A percentile compares a stretch with the other conserved stretches of the same genome.
Conservation (phyloP, 2,888 invertebrate species). For the Euspilapteryx auroguttella region DNA sequence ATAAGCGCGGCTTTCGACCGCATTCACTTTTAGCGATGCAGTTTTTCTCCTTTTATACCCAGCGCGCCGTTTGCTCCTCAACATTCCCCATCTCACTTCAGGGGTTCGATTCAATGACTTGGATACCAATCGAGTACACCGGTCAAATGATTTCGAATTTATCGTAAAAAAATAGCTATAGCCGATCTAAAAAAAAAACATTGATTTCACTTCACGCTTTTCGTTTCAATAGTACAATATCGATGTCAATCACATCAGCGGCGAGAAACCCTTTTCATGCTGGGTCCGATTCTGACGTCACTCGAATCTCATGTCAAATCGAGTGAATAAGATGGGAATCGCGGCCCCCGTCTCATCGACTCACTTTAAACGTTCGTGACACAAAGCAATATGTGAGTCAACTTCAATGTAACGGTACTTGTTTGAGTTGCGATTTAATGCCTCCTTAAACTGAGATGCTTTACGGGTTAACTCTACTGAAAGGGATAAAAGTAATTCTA, state of each 20-base stretch:
- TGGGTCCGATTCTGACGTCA: too few species aligned
- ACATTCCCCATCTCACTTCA: slow-evolving; percentile 39
- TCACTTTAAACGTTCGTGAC: slow-evolving; percentile 52
- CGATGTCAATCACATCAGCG: too few species aligned
- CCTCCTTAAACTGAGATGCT: slow-evolving; percentile 61
- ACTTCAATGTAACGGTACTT: slow-evolving; percentile 59
- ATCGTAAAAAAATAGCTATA: too few species aligned
- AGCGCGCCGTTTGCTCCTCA: slow-evolving; percentile 46
- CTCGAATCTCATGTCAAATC: too few species aligned
- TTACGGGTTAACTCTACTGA: slow-evolving; percentile 56
- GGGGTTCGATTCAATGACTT: too few species aligned
- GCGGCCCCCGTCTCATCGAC: slow-evolving; percentile 30
- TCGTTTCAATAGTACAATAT: too few species aligned
- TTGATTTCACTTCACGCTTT: too few species aligned
- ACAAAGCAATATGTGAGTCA: slow-evolving; percentile 62
- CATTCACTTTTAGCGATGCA: slow-evolving; percentile 61
- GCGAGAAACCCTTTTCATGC: too few species aligned
- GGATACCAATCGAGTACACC: too few species aligned
- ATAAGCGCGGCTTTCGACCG: slow-evolving; percentile 60
- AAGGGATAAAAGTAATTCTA: slow-evolving; percentile 50
- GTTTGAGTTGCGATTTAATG: slow-evolving; percentile 62
- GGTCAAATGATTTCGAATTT: too few species aligned
- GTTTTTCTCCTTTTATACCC: slow-evolving; percentile 59
- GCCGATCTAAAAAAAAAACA: too few species aligned
- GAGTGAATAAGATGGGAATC: too few species aligned